phyloP scores from a whole-genome alignment of 2,888 invertebrate genomes.

The Ecliptopera silaceata region DNA sequence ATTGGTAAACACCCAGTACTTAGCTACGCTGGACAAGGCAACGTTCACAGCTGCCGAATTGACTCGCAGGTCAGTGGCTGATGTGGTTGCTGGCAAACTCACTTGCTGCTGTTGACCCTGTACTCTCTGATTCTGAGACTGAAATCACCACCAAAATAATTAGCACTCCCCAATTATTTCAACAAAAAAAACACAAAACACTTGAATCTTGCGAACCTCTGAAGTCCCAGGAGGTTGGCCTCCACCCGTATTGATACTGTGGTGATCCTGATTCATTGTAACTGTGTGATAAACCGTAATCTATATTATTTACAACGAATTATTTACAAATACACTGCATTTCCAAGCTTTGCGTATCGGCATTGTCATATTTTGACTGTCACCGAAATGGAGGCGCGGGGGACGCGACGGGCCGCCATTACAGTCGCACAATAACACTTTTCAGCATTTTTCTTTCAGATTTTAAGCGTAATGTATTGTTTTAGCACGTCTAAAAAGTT shows the following conservation, averaged over 20 bases:
- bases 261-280: conserved; percentile 80
- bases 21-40: conserved; percentile 89
- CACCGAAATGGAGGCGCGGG: conserved; percentile 86
- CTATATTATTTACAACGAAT: conserved; percentile 51
- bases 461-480: conserved; percentile 17
- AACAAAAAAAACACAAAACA: conserved; percentile 46
- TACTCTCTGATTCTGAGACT: conserved; percentile 70
- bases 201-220: conserved; percentile 71
- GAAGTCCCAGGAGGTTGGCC: conserved; percentile 81
- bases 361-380: conserved; percentile 84
- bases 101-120: conserved; percentile 69
- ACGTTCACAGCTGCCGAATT: conserved; percentile 87
- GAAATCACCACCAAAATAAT: conserved; percentile 52
- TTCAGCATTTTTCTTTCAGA: conserved; percentile 65
- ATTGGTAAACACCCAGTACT: conserved; percentile 93
- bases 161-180: conserved; percentile 44
- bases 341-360: conserved; percentile 74
- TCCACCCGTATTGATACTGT: conserved; percentile 84
- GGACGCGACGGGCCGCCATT: conserved; percentile 87
- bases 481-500: conserved; percentile 34
- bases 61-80: conserved; percentile 84
- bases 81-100: conserved; percentile 77
- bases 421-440: conserved; percentile 83
- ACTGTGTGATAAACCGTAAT: conserved; percentile 52
- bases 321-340: conserved; percentile 72